Conservation (phyloP, 2,797 vertebrate species). For the Selene dorsalis region DNA sequence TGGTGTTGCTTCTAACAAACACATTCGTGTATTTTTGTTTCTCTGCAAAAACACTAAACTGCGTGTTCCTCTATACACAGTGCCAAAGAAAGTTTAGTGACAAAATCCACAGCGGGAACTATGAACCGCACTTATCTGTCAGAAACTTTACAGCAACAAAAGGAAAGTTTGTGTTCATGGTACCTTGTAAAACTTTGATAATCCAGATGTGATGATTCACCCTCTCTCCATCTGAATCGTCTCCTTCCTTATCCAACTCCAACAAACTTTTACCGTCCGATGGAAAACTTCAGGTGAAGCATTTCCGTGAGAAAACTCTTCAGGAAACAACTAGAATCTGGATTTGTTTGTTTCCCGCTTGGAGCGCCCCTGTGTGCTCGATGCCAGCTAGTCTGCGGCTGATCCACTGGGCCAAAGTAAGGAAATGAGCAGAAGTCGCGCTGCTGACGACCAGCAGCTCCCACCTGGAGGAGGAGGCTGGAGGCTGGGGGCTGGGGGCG, state of each 20-base stretch:
- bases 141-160: neutral
- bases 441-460: slow-evolving; percentile 43
- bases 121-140: neutral
- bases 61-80: neutral
- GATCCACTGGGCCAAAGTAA: neutral
- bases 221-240: slow-evolving; percentile 77
- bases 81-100: neutral
- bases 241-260: slow-evolving; percentile 53
- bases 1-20: neutral
- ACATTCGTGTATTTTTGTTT: neutral
- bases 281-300: slow-evolving; percentile 80
- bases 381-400: slow-evolving; percentile 18
- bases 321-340: slow-evolving; percentile 33
- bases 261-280: slow-evolving; percentile 72
- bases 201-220: slow-evolving; percentile 59
- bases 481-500: neutral
- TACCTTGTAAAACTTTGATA: slow-evolving; percentile 72
- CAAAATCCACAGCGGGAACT: too few species aligned
- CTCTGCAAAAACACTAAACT: neutral
- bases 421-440: slow-evolving; percentile 32
- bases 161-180: neutral
- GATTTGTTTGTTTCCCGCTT: slow-evolving; percentile 4
- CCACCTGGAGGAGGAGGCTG: slow-evolving; percentile 75
- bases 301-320: slow-evolving; percentile 76
- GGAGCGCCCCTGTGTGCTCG: neutral